These are phyloP conservation scores for Trilocha varians DNA, from an alignment of 2,888 invertebrate genomes.

Conservation along the genomic window DNA sequence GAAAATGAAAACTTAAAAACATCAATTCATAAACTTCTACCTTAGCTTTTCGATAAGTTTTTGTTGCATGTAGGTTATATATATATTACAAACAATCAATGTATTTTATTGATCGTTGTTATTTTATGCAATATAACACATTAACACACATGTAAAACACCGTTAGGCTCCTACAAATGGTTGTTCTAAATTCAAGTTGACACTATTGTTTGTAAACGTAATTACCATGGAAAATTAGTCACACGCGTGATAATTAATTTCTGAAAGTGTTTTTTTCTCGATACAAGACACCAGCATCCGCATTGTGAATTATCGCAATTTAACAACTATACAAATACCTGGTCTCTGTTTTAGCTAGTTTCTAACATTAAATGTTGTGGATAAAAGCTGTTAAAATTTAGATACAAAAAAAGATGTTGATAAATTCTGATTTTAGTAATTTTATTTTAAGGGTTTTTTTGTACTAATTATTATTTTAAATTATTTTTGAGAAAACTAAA, in stretches of 20 bases:
- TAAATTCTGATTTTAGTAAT: constrained; percentile 1
- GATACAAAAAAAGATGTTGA: no score
- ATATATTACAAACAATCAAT: background rate
- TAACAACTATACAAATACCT: no score
- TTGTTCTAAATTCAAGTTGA: background rate
- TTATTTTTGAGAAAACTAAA: background rate
- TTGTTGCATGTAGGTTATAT: no score
- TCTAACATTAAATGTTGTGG: no score
- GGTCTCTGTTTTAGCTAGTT: no score
- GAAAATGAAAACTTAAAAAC: no score
- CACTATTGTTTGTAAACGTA: background rate
- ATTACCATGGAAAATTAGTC: background rate
- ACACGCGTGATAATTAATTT: background rate
- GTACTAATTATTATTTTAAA: background rate
- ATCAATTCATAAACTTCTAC: no score
- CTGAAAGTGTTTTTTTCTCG: background rate
- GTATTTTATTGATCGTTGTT: background rate
- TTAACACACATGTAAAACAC: background rate
- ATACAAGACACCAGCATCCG: background rate
- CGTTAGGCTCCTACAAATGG: background rate
- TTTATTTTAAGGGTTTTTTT: background rate
- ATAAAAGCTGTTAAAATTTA: no score
- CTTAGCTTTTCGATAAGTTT: no score
- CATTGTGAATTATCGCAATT: background rate
- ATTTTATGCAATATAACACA: background rate